Evolutionary conservation across 1,140 invertebrate species (phyloP), one percentile per base, ranked within the genome.

Genomic region (Mizuhopecten yessoensis): DNA sequence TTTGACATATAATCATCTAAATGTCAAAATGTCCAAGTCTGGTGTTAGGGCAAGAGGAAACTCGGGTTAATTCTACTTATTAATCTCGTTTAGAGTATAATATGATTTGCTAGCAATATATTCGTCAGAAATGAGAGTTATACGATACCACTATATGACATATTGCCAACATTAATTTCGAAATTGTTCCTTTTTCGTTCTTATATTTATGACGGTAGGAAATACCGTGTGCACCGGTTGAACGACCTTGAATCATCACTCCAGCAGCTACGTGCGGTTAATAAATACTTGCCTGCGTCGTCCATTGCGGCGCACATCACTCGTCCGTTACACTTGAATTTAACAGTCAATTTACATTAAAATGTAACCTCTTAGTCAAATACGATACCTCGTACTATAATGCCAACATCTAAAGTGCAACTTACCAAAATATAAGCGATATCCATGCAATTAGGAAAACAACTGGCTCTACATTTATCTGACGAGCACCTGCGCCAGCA

Each of bases 281-380:
- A 75, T 75, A 75, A 75, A 75, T 75, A 75, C 57, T 75, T 75
- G 57, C n/a, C 57, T 75, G 57, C 57, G 57, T 75, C 57, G 57
- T 75, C 57, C 57, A 75, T 75, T 75, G 57, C 57, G 57, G 57
- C 57, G 23, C 57, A 29, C 23, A 29, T 5, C n/a, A 75, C 5
- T 7, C 23, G n/a, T 9, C 1, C 2, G 9, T 0, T 75, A 75
- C n/a, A 29, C 0, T 29, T 29, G 23, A 17, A 75, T 29, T 75
- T n/a, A 9, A n/a, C 57, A n/a, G 11, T n/a, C n/a, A 29, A 75
- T 29, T 29, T 3, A 2, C 23, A 29, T 29, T 29, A 17, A 75
- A 75, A 75, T 75, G n/a, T 7, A 29, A 75, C 5, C 5, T 29
- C 57, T 75, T 75, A 5, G 17, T 29, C 9, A 75, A 29, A 29